A percentile compares a stretch with the other conserved stretches of the same genome.
Evolutionary conservation across 30 jellyfish, hydroid and myxozoan genomes (phyloP).

Genomic region (Clytia hemisphaerica): DNA sequence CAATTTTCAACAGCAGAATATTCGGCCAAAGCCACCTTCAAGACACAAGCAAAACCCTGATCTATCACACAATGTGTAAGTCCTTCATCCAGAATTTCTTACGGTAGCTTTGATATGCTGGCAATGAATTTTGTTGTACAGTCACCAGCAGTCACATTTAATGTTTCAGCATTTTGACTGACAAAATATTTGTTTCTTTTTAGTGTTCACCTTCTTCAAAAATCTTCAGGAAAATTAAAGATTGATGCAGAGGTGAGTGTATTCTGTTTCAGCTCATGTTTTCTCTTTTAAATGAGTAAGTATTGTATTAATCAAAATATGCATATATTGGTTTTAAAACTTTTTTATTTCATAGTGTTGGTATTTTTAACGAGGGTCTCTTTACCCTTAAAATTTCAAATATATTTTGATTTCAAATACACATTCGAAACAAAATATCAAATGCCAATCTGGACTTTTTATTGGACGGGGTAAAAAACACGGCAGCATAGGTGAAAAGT

Average conservation of each 20-base stretch:
- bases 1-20: slow-evolving; percentile 3
- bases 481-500: too few relatives aligned
- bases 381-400: too few relatives aligned
- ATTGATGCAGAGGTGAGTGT: slow-evolving; percentile 2
- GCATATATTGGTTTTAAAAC: background rate
- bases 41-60: slow-evolving; percentile 1
- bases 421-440: too few relatives aligned
- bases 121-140: too few relatives aligned
- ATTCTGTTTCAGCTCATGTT: background rate
- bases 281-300: background rate
- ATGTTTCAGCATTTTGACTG: background rate
- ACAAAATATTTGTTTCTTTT: background rate
- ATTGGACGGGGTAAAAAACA: too few relatives aligned
- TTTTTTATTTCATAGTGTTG: too few relatives aligned
- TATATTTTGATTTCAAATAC: too few relatives aligned
- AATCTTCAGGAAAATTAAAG: slow-evolving; percentile 4
- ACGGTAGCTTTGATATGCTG: too few relatives aligned
- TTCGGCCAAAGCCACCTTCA: slow-evolving; percentile 2
- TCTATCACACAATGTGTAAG: slow-evolving; percentile 17
- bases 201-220: slow-evolving; percentile 4
- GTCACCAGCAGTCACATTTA: background rate
- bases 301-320: background rate
- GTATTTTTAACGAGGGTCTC: too few relatives aligned
- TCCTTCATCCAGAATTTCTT: background rate
- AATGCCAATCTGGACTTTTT: too few relatives aligned